phyloP scores from a whole-genome alignment of 1,140 invertebrate genomes.

The Proales similis region DNA sequence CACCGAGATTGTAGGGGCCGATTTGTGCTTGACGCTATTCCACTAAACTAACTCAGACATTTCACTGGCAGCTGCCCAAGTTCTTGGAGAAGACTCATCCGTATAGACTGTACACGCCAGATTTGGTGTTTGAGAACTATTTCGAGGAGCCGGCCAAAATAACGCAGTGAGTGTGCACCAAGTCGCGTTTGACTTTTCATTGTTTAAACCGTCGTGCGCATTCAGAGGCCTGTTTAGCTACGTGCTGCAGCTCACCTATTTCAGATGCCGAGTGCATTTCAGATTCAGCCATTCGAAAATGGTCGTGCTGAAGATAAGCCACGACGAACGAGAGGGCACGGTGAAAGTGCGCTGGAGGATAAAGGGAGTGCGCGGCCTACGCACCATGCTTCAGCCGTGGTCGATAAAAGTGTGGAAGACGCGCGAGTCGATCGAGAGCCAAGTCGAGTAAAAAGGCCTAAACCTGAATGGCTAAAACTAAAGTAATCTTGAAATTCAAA shows the following conservation, averaged over 20 bases:
- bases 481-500: neutral
- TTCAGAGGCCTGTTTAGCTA: constrained; percentile 26
- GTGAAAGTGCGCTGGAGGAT: constrained; percentile 32
- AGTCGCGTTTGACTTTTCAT: neutral
- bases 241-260: constrained; percentile 2
- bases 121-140: constrained; percentile 33
- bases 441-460: constrained; percentile 1
- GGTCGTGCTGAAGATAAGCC: constrained; percentile 8
- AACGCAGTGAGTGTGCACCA: constrained; percentile 6
- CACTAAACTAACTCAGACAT: neutral
- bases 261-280: constrained; percentile 16
- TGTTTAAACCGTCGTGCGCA: neutral
- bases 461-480: neutral
- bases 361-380: constrained; percentile 5
- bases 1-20: no score
- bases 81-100: constrained; percentile 21
- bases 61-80: constrained; percentile 1
- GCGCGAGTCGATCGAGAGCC: neutral
- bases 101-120: constrained; percentile 23
- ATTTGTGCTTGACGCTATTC: no score
- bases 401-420: constrained; percentile 20
- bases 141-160: constrained; percentile 33
- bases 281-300: constrained; percentile 9
- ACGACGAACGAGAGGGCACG: constrained; percentile 2
- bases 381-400: constrained; percentile 26